These are phyloP conservation scores for Phoenicopterus ruber DNA, from an alignment of 2,113 vertebrate genomes.

Conservation along the genomic window DNA sequence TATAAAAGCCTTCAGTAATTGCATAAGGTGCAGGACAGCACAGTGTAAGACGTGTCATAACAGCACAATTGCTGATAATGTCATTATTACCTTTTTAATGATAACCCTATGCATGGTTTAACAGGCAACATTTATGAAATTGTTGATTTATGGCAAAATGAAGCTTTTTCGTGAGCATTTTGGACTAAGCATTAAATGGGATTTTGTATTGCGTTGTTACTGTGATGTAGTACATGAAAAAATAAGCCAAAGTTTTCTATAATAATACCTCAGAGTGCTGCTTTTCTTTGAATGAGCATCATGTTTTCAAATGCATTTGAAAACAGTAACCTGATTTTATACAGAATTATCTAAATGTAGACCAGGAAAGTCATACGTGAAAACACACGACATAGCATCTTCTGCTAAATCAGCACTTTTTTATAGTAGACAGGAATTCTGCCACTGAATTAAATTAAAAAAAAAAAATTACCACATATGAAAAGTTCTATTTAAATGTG, in stretches of 20 bases:
- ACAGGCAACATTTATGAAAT: not conserved
- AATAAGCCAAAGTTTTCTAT: not conserved
- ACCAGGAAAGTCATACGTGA: not conserved
- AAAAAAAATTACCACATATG: no score
- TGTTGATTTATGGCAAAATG: not conserved
- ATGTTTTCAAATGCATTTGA: not conserved
- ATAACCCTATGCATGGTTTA: not conserved
- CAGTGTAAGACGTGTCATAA: fast-evolving
- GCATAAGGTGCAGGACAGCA: not conserved
- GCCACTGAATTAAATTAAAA: not conserved
- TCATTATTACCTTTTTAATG: not conserved
- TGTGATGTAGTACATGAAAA: not conserved
- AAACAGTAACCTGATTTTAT: not conserved
- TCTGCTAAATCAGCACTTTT: not conserved
- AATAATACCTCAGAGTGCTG: not conserved
- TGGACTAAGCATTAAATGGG: not conserved
- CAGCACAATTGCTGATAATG: not conserved
- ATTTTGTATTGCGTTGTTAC: not conserved
- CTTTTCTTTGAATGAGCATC: not conserved
- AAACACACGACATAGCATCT: not conserved
- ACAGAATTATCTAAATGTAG: not conserved
- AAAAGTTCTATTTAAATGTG: not conserved
- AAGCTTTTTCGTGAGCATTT: not conserved
- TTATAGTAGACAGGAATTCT: not conserved
- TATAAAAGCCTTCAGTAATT: not conserved